Percentiles rank a stretch among this genome's conserved stretches.
phyloP scores from a whole-genome alignment of 2,797 vertebrate genomes.

The Falco peregrinus region DNA sequence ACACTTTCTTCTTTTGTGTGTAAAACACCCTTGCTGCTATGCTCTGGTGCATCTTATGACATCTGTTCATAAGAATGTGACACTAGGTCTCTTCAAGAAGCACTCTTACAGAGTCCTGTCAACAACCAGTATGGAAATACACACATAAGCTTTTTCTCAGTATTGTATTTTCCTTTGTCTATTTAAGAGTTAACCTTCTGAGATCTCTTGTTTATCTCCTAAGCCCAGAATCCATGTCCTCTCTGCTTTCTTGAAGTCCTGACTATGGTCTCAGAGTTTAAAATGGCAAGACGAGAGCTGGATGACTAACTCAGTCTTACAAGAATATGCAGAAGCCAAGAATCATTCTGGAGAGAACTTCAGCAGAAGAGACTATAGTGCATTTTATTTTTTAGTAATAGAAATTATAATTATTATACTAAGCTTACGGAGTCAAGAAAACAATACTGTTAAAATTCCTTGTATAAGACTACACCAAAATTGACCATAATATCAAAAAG shows the following conservation, averaged over 20 bases:
- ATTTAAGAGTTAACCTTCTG: not conserved
- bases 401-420: not conserved
- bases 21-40: not conserved
- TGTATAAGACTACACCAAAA: not conserved
- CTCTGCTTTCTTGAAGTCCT: not conserved
- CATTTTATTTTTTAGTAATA: not conserved
- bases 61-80: not conserved
- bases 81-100: not conserved
- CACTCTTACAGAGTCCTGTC: not conserved
- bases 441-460: not conserved
- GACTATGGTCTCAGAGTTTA: not conserved
- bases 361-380: not conserved
- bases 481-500: not conserved
- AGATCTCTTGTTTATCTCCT: not conserved
- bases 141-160: not conserved
- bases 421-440: not conserved
- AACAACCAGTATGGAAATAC: not conserved
- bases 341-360: not conserved
- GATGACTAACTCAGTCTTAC: not conserved
- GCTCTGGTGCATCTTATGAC: not conserved
- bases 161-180: not conserved
- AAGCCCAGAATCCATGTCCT: not conserved
- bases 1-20: not conserved
- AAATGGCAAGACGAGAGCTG: not conserved
- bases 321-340: not conserved